Base-by-base conservation (phyloP, 2,113 vertebrate species). In the Menura novaehollandiae region DNA sequence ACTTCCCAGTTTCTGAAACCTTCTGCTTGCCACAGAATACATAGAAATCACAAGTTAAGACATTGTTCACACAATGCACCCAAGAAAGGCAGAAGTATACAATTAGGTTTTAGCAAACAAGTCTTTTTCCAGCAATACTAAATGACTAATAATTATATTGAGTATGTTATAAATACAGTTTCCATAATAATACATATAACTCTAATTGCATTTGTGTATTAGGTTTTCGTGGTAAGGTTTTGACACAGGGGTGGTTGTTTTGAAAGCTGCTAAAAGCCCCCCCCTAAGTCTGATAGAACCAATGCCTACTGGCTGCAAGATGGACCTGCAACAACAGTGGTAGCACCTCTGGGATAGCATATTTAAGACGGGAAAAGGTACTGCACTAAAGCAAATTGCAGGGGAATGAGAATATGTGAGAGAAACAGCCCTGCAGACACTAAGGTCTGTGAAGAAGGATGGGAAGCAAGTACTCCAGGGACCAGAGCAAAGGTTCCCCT, bases 321-420 rank as follows among this genome's bases (percentile, higher is more conserved):
- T 17, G 4, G 28, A 53, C 13, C 6, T 1, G 0, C 15, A 35
- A 10, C 7, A 16, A 37, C 2, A 6, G 13, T 62, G 11, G 7
- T 30, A 81, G 13, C 7, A 16, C 33, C 11, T 8, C 5, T 15
- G 41, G 9, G 32, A 56, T 30, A 75, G 19, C 3, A 8, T 46
- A 39, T 67, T 62, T 51, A 12, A 75, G 28, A 47, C 53, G 18
- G 11, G 18, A 32, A 56, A 63, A 32, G 4, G 18, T 59, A 4
- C 13, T 35, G 20, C 9, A 58, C 14, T 41, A 53, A 52, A 46
- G 12, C 10, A n/a, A 24, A 59, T 41, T 60, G 23, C 12, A 41
- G 46, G 15, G 11, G 8, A 73, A 8, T 41, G 21, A 17, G 17
- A 66, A 46, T 32, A 27, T 10, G 9, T 41, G 32, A 73, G 30